A percentile compares a stretch with the other conserved stretches of the same genome.
phyloP scores from a whole-genome alignment of 2,113 vertebrate genomes.

The Mesitornis unicolor region DNA sequence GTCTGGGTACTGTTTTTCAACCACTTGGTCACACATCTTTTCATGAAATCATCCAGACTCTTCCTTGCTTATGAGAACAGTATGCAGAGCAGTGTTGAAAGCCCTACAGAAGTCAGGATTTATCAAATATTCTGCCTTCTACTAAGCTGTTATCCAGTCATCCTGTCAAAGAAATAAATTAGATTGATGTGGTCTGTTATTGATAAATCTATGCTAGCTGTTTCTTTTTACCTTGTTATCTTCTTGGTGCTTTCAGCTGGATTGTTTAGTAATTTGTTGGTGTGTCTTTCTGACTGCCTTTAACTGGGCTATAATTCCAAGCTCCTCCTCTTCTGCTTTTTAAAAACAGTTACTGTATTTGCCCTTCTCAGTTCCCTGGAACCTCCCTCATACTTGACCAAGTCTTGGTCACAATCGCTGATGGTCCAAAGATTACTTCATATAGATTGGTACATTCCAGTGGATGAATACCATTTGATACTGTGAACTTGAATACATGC shows the following conservation, averaged over 20 bases:
- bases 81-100: neutral
- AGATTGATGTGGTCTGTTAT: constrained; percentile 26
- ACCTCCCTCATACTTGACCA: neutral
- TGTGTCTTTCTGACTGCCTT: neutral
- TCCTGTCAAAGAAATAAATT: constrained; percentile 34
- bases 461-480: neutral
- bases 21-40: neutral
- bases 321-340: neutral
- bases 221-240: constrained; percentile 34
- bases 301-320: neutral
- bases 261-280: constrained; percentile 13
- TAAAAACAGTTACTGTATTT: neutral
- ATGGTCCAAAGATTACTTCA: neutral
- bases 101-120: neutral
- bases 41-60: constrained; percentile 14
- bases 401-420: neutral
- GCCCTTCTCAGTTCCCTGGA: neutral
- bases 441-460: neutral
- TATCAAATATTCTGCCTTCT: constrained; percentile 16
- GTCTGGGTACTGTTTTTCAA: neutral
- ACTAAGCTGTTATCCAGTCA: neutral
- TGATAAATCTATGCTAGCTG: neutral
- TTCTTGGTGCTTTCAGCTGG: neutral
- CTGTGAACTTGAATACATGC: neutral
- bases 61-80: neutral